Evolutionary conservation across 2,797 vertebrate species (phyloP), one percentile per base, ranked within the genome.

Genomic region (Vultur gryphus): DNA sequence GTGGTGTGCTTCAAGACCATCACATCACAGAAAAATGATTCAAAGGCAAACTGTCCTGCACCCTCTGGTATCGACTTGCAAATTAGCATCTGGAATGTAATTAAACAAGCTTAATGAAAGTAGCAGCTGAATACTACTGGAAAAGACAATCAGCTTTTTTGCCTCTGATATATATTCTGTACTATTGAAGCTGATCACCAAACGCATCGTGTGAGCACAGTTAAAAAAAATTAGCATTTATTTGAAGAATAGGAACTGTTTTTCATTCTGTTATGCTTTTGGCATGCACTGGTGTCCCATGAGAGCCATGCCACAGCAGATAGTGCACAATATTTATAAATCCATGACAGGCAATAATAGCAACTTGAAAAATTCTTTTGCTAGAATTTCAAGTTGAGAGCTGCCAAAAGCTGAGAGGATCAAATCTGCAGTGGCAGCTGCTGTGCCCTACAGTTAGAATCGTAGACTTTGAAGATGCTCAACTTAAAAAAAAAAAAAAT

Each of bases 11-110:
- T 97, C 97, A 98, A 98, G 98, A 98, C 98, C 98, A 98, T 97
- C 98, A 99, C 99, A 99, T 99, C 99, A 99, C 98, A 99, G 99
- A 97, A 98, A 98, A 97, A 98, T 90, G 97, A 98, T 99, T 99
- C 99, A 99, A 99, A 99, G 99, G 98, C 99, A 98, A 97, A 98
- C 98, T 98, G 98, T 99, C 99, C 99, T 99, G 98, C 98, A 99
- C 98, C 98, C 99, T 99, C 98, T 98, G 98, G 97, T 98, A 99
- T 99, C 98, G 98, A 99, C 99, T 99, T 99, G 99, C 99, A 99
- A 99, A 99, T 99, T 99, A 99, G 99, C 99, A 99, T 98, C 99
- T 99, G 99, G 98, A 99, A 99, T 98, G 99, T 99, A 99, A 99
- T 99, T 99, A 99, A 99, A 99, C 98, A 98, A 98, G 98, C 98